A percentile compares a stretch with the other conserved stretches of the same genome.
These are phyloP conservation scores for Harmothoe impar DNA, from an alignment of 2,888 invertebrate species.

Conservation along the genomic window DNA sequence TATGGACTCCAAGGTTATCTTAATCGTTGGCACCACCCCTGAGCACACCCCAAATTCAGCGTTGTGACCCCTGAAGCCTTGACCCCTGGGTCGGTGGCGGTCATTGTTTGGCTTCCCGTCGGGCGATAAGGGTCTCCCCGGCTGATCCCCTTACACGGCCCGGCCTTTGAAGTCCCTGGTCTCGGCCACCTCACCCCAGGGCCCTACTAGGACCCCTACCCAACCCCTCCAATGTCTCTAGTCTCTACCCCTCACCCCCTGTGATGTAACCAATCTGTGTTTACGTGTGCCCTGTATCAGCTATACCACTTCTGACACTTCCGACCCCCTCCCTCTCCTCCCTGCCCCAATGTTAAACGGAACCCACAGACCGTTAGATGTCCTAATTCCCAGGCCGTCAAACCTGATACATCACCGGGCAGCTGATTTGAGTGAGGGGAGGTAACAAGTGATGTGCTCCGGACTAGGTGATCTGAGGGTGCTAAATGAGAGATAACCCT, in stretches of 20 bases:
- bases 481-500: too few species aligned
- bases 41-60: background rate
- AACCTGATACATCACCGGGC: too few species aligned
- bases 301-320: background rate
- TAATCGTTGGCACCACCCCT: background rate
- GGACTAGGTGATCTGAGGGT: too few species aligned
- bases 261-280: slow-evolving; percentile 35
- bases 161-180: slow-evolving; percentile 24
- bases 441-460: too few species aligned
- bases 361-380: background rate
- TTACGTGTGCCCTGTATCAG: slow-evolving; percentile 17
- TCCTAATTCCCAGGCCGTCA: background rate
- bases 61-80: background rate
- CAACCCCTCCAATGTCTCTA: background rate
- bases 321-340: background rate
- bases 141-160: slow-evolving; percentile 55
- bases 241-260: background rate
- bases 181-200: slow-evolving; percentile 1
- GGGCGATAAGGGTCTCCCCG: slow-evolving; percentile 36
- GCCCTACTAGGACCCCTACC: background rate
- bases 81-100: slow-evolving; percentile 11
- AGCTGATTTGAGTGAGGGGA: too few species aligned
- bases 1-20: too few species aligned
- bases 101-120: slow-evolving; percentile 42
- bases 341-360: background rate